These are phyloP conservation scores for Tupaia chinensis DNA, from an alignment of 2,113 vertebrate genomes.

Conservation along the genomic window DNA sequence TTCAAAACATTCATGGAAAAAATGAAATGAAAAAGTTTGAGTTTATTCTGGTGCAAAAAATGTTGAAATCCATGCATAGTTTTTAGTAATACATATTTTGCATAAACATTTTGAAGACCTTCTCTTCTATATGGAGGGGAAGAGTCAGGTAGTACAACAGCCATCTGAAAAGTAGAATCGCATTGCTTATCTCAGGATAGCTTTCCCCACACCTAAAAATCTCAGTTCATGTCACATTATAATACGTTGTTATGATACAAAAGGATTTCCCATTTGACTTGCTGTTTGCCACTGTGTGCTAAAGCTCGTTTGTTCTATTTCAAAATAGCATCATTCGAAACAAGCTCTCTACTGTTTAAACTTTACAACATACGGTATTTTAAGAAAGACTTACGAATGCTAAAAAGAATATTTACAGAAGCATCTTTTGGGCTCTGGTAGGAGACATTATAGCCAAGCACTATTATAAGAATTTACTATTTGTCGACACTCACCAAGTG, in stretches of 20 bases:
- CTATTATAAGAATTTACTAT: not conserved
- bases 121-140: not conserved
- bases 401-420: not conserved
- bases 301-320: not conserved
- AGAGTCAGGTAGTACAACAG: too few relatives aligned
- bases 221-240: not conserved
- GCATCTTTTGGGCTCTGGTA: not conserved
- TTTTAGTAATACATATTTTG: too few relatives aligned
- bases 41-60: too few relatives aligned
- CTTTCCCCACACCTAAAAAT: not conserved
- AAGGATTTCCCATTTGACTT: not conserved
- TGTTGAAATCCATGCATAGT: too few relatives aligned
- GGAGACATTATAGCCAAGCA: not conserved
- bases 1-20: too few relatives aligned
- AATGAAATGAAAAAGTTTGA: too few relatives aligned
- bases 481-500: not conserved
- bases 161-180: not conserved
- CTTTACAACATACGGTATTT: not conserved
- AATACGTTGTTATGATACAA: not conserved
- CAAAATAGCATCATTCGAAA: not conserved
- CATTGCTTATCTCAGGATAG: not conserved
- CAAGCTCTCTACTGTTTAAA: not conserved
- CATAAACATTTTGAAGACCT: too few relatives aligned
- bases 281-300: not conserved
- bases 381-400: not conserved